phyloP scores from a whole-genome alignment of 2,113 vertebrate genomes.

The Danio rerio region GRCz12tu NC_133183.1:16202001-16202500 shows the following conservation, averaged over 20 bases:
- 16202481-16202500: slow-evolving; percentile 90
- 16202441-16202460: slow-evolving; percentile 87
- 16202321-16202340: too few species aligned
- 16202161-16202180: background rate
- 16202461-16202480: slow-evolving; percentile 90
- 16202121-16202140: background rate
- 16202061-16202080: slow-evolving; percentile 62
- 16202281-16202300: too few species aligned
- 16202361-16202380: background rate
- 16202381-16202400: slow-evolving; percentile 87
- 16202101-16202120: slow-evolving; percentile 44
- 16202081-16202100: slow-evolving; percentile 66
- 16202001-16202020: slow-evolving; percentile 56
- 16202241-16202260: too few species aligned
- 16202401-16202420: slow-evolving; percentile 94
- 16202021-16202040: slow-evolving; percentile 72
- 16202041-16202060: slow-evolving; percentile 66
- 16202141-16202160: background rate
- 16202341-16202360: too few species aligned
- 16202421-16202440: slow-evolving; percentile 88
- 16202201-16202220: too few species aligned
- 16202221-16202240: too few species aligned
- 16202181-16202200: background rate
- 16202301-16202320: too few species aligned
- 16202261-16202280: too few species aligned